Conservation (phyloP, 1,140 invertebrate species). For the Vollenhovia emeryi region DNA sequence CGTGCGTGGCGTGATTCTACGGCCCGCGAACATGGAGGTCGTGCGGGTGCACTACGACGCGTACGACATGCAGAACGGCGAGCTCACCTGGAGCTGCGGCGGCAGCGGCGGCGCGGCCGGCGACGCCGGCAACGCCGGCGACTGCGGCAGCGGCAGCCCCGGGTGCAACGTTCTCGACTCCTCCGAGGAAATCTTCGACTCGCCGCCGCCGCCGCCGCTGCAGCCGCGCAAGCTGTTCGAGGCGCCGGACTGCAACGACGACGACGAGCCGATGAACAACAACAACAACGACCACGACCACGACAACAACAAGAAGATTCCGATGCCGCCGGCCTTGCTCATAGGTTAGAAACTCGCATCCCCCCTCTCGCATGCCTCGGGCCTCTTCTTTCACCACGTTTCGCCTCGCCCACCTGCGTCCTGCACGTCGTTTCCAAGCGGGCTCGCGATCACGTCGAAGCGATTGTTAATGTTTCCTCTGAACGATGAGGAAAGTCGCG, state of each 20-base stretch:
- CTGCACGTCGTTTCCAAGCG: too few relatives aligned
- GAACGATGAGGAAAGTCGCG: too few relatives aligned
- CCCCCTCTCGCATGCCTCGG: too few relatives aligned
- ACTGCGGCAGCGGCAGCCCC: constrained; percentile 67
- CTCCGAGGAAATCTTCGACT: constrained; percentile 79
- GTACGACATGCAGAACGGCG: constrained; percentile 80
- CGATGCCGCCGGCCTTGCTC: constrained; percentile 67
- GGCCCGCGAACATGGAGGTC: constrained; percentile 75
- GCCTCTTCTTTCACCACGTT: too few relatives aligned
- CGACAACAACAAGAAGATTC: constrained; percentile 71
- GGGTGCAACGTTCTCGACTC: constrained; percentile 81
- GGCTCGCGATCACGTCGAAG: too few relatives aligned
- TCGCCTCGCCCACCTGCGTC: too few relatives aligned
- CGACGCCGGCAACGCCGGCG: constrained; percentile 7
- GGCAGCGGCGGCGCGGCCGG: neutral
- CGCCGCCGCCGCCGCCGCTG: constrained; percentile 67
- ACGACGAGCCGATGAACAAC: constrained; percentile 66
- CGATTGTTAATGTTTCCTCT: too few relatives aligned
- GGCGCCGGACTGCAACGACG: constrained; percentile 77
- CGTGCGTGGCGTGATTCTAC: neutral
- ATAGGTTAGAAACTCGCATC: constrained; percentile 81
- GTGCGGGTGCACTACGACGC: constrained; percentile 79
- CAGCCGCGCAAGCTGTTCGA: constrained; percentile 82
- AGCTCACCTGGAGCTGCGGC: constrained; percentile 80
- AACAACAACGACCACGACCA: too few relatives aligned